Base-by-base conservation (phyloP, 2,113 vertebrate genomes). In the Guaruba guarouba region DNA sequence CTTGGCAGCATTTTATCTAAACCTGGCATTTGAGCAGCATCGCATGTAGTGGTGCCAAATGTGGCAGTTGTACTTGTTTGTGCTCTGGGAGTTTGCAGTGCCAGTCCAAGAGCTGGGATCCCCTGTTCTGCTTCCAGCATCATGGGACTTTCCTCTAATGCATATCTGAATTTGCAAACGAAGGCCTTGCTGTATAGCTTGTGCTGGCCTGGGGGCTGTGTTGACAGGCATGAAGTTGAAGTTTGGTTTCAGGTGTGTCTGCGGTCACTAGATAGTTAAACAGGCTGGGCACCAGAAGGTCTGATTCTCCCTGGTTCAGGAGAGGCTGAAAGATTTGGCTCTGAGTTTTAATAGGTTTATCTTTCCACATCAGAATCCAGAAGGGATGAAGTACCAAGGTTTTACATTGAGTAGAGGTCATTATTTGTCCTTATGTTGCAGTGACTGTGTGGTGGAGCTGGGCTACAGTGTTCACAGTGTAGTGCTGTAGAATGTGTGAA, bases 211-310 rank as follows among this genome's bases (percentile, higher is more conserved):
- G 35, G 39, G 69, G 83, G 62, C 69, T 94, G 14, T 73, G 75
- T 44, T 67, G 66, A 27, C 37, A 73, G 87, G 27, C 43, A 41
- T 17, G 14, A 83, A 44, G 22, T 22, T 61, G 63, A 35, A 84
- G 82, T 61, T 96, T 63, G 90, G 44, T 33, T 82, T 66, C 37
- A 41, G 77, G 29, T 88, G 69, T 10, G 84, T 70, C 37, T 57
- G 57, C 66, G 61, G 62, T 97, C 78, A 49, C 51, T 23, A 76
- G 78, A 69, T 61, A 86, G 96, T 94, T 80, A 90, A 93, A 89
- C 82, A 85, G 75, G 57, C n/a, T 33, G 68, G 73, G 84, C 48
- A 88, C 73, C 87, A 70, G 88, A 84, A 77, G 96, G 94, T 95
- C 86, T 57, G 19, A 90, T 87, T 86, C 63, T 86, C 59, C 84